These are phyloP conservation scores for Malaclemys terrapin DNA, from an alignment of 2,113 vertebrate genomes.

Conservation along the genomic window DNA sequence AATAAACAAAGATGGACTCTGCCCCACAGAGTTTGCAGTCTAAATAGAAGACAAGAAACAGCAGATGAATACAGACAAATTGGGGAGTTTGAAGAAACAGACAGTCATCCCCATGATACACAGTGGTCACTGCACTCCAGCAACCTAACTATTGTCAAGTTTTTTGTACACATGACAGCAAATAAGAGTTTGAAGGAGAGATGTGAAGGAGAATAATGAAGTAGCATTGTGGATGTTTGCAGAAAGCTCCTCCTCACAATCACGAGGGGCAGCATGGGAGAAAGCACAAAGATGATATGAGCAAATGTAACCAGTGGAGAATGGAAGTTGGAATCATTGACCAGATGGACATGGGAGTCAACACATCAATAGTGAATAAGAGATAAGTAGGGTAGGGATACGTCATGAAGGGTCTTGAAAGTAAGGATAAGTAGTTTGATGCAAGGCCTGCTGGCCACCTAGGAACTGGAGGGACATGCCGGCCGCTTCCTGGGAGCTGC, in stretches of 20 bases:
- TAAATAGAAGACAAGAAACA: not conserved
- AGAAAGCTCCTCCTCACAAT: not conserved
- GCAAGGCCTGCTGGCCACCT: not conserved
- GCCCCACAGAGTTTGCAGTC: not conserved
- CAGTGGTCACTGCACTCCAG: not conserved
- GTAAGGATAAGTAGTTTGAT: not conserved
- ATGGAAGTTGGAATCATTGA: not conserved
- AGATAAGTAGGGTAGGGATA: not conserved
- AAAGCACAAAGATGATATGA: not conserved
- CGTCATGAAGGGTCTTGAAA: constrained; percentile 4
- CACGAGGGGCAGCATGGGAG: not conserved
- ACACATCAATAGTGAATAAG: not conserved
- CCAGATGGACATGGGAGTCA: not conserved
- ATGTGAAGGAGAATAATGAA: not conserved
- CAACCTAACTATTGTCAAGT: not conserved
- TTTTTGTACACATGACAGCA: not conserved
- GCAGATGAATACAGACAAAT: not conserved
- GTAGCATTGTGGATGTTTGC: not conserved
- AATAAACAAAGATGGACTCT: not conserved
- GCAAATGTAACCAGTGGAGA: not conserved
- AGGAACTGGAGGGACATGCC: too few species aligned
- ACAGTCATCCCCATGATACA: not conserved
- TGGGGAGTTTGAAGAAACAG: not conserved
- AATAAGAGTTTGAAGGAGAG: not conserved
- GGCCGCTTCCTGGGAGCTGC: too few species aligned